Percentiles rank a stretch among this genome's conserved stretches.
phyloP scores from a whole-genome alignment of 1,140 invertebrate species.

The Cotesia typhae region DNA sequence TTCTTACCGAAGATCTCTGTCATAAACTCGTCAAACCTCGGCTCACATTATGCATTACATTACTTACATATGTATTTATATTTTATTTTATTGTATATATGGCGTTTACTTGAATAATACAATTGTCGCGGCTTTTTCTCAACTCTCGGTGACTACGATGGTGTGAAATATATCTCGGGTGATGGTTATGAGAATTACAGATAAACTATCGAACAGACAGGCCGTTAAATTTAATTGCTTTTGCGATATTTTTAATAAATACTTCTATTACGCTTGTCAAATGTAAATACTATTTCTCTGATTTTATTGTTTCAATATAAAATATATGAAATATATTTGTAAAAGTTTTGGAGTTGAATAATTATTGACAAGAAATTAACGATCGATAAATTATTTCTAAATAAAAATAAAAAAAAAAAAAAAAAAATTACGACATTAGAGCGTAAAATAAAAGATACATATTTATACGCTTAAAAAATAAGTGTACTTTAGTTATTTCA shows the following conservation, averaged over 20 bases:
- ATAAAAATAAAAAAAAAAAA: background rate
- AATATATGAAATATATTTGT: too few relatives aligned
- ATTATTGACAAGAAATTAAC: too few relatives aligned
- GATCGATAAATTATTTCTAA: too few relatives aligned
- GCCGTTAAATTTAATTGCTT: slow-evolving; percentile 33
- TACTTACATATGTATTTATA: slow-evolving; percentile 46
- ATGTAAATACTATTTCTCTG: too few relatives aligned
- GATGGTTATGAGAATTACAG: background rate
- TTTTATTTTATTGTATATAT: background rate
- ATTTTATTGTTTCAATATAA: too few relatives aligned
- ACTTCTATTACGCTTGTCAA: too few relatives aligned
- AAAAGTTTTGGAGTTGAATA: too few relatives aligned
- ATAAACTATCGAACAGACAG: slow-evolving; percentile 32
- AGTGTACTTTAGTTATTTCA: too few relatives aligned
- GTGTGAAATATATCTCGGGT: slow-evolving; percentile 10
- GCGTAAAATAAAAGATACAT: too few relatives aligned
- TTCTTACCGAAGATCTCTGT: slow-evolving; percentile 49
- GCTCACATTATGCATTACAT: slow-evolving; percentile 57
- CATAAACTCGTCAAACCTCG: slow-evolving; percentile 66
- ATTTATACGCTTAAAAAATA: too few relatives aligned
- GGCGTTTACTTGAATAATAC: slow-evolving; percentile 60
- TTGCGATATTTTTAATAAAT: too few relatives aligned
- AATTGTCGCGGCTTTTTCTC: slow-evolving; percentile 52
- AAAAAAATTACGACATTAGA: background rate
- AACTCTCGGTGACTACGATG: too few relatives aligned